These are phyloP conservation scores for Labeo rohita DNA, from an alignment of 2,113 vertebrate genomes.

Conservation along the genomic window DNA sequence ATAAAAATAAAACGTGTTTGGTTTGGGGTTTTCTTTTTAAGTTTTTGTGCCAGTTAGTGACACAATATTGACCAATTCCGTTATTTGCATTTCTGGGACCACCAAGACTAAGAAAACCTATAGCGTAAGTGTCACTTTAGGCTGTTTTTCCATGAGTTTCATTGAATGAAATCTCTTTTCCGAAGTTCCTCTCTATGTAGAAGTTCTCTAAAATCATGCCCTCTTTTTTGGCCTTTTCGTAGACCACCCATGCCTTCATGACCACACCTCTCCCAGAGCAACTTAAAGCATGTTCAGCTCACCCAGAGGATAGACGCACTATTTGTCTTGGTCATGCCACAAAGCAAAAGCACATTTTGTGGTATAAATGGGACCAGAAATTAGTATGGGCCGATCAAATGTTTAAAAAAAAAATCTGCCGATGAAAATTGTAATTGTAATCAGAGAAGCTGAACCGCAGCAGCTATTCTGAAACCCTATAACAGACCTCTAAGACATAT, in stretches of 20 bases:
- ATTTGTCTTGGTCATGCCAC: slow-evolving; percentile 50
- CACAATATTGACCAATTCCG: neutral
- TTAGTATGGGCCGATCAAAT: slow-evolving; percentile 37
- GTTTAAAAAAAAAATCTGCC: slow-evolving; percentile 42
- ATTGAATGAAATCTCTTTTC: neutral
- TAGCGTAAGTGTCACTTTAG: neutral
- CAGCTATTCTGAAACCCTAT: slow-evolving; percentile 59
- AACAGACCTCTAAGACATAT: slow-evolving; percentile 62
- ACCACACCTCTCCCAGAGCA: slow-evolving; percentile 66
- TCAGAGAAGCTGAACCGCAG: slow-evolving; percentile 38
- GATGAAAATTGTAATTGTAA: slow-evolving; percentile 39
- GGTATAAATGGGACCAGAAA: slow-evolving; percentile 50
- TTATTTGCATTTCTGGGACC: neutral
- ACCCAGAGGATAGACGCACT: slow-evolving; percentile 59
- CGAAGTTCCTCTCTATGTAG: neutral
- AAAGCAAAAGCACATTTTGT: slow-evolving; percentile 49
- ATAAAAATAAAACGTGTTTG: no score
- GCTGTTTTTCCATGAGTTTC: neutral
- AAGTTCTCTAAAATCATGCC: slow-evolving; percentile 18
- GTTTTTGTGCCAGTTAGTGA: neutral
- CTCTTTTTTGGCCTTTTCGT: slow-evolving; percentile 25
- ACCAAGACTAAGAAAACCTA: neutral
- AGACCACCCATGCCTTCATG: slow-evolving; percentile 72
- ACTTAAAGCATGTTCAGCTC: slow-evolving; percentile 58
- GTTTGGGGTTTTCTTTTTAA: no score